Percentiles rank a stretch among this genome's conserved stretches.
These are phyloP conservation scores for Eulacestoma nigropectus DNA, from an alignment of 2,113 vertebrate species.

Conservation along the genomic window DNA sequence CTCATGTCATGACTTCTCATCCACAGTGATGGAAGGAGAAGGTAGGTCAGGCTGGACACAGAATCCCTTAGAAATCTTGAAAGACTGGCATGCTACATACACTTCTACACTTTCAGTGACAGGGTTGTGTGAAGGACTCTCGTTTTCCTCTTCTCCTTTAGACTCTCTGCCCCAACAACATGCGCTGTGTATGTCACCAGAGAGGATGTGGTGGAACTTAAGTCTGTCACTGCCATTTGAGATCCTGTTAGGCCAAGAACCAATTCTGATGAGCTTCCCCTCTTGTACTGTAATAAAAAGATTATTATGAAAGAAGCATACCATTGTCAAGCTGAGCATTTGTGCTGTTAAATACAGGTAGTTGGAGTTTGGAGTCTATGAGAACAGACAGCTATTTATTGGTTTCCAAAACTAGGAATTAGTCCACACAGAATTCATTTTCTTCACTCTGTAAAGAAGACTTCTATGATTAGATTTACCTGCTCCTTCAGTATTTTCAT, in stretches of 20 bases:
- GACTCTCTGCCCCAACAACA: background rate
- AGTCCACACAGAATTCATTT: background rate
- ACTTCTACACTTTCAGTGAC: background rate
- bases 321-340: fast-evolving
- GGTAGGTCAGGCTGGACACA: background rate
- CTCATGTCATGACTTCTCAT: background rate
- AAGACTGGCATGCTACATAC: background rate
- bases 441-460: background rate
- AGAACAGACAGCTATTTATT: background rate
- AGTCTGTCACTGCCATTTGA: background rate
- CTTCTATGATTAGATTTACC: background rate
- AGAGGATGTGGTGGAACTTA: background rate
- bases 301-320: background rate
- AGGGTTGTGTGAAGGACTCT: background rate
- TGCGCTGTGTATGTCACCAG: background rate
- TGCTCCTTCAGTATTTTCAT: background rate
- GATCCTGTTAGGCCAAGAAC: background rate
- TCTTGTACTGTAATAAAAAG: background rate
- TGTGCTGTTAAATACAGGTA: background rate
- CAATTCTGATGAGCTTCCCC: background rate
- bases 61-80: background rate
- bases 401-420: background rate
- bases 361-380: background rate
- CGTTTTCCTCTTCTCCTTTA: background rate
- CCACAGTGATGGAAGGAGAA: background rate